Conservation (phyloP, 2,797 vertebrate genomes). For the Sebastiscus albofasciatus region DNA sequence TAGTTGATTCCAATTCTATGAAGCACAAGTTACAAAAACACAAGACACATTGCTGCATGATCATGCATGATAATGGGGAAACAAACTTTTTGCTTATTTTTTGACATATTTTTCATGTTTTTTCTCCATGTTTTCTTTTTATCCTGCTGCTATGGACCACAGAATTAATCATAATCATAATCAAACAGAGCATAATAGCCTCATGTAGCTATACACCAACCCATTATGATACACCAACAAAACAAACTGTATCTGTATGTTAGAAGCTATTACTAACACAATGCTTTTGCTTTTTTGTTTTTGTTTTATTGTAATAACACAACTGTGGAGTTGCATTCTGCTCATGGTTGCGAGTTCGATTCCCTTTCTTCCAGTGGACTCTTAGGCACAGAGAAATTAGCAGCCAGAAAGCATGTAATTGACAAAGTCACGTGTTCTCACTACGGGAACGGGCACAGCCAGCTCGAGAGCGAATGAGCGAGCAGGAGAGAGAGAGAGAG, state of each 20-base stretch:
- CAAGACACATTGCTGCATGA: not conserved
- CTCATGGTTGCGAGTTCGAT: slow-evolving; percentile 29
- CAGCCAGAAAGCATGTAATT: slow-evolving; percentile 95
- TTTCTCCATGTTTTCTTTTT: slow-evolving; percentile 5
- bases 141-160: slow-evolving; percentile 39
- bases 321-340: not conserved
- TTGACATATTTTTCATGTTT: slow-evolving; percentile 18
- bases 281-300: no score
- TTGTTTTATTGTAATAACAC: no score
- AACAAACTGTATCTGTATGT: no score
- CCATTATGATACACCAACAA: not conserved
- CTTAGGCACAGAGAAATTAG: slow-evolving; percentile 76
- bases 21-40: not conserved
- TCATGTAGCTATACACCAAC: slow-evolving; percentile 32
- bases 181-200: slow-evolving; percentile 45
- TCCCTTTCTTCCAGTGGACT: slow-evolving; percentile 9
- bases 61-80: not conserved
- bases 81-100: slow-evolving; percentile 13
- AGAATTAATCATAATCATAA: no score
- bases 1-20: not conserved
- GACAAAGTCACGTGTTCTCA: slow-evolving; percentile 94
- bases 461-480: slow-evolving; percentile 78
- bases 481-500: slow-evolving; percentile 73
- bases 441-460: slow-evolving; percentile 82
- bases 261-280: no score